Evolutionary conservation across 2,888 invertebrate genomes (phyloP), one percentile per base, ranked within the genome.

Genomic region (Rotaria socialis): DNA sequence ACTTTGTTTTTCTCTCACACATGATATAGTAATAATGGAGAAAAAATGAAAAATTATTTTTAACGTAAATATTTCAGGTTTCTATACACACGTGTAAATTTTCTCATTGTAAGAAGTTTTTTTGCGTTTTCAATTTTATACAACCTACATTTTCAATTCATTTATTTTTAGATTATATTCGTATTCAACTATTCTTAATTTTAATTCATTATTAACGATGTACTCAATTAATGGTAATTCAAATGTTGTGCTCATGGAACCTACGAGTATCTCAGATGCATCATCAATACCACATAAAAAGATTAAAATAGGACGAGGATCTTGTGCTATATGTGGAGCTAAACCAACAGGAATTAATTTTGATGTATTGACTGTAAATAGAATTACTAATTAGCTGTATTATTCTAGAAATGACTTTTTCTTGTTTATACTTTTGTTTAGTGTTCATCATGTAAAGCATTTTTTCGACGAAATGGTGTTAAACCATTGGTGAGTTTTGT

Each of bases 371-470:
- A 67, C 67, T 35, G 67, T 67, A 67, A 67, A 67, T 67, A 67
- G 6, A 19, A 22, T 55, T 55, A 55, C 4, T 55, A 22, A 22
- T 55, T 55, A 35, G 22, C 2, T 55, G 35, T 27, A 19, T 35
- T 35, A 5, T 35, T 41, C 8, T 6, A 16, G 16, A 24, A 24
- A 56, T 56, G 0, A 8, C 6, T 24, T 56, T 22, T 6, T 56
- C 19, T 67, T 56, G 0, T 56, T 22, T 10, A 10, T 6, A 7
- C 24, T 67, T 67, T 5, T 35, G 6, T 67, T 41, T 67, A 67
- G 67, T 67, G 67, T 67, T 67, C 67, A 67, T 67, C 67, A 67
- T 67, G 67, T 35, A 67, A 67, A 67, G 67, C 67, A 67, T 67
- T 67, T 6, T 67, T 67, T 67, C 67, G 67, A 41, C 67, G 67